Base-by-base conservation (phyloP, 2,113 vertebrate genomes). In the Eublepharis macularius region DNA sequence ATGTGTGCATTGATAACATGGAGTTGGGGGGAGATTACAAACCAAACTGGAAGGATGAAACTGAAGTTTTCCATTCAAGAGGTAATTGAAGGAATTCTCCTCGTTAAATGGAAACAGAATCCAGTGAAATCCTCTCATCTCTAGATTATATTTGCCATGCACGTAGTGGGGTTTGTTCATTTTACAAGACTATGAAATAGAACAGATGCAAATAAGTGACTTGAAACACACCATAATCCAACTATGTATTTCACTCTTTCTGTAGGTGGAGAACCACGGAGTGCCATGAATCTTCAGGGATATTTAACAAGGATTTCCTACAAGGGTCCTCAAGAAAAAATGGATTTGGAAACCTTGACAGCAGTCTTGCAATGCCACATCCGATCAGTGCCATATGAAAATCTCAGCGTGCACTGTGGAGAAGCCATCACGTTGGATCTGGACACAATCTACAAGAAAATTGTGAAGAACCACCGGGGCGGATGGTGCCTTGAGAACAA, bases 401-500 rank as follows among this genome's bases (percentile, higher is more conserved):
- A 98, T 88, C 96, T 98, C 88, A 97, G 96, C 89, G 95, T 98
- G 12, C 98, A 98, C 88, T 97, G 97, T 29, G 97, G 97, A 2
- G 96, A 97, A 88, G 39, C 21, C 69, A 96, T 95, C 78, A 86
- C 84, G 41, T 82, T 98, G 88, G 92, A 96, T 54, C 90, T 98
- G 39, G 89, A 97, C 63, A 49, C 70, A 0, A 87, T 89, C 82
- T 99, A 95, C 81, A 79, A 97, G 57, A 98, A 98, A 90, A 77
- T 98, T 11, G 97, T 98, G 83, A 95, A 86, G 88, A 95, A 76
- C 78, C 93, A 92, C 0, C 95, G 96, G 0, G 98, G 98, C 13
- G 98, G 98, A 2, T 98, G 97, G 97, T 98, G 98, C 92, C 93
- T 97, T 83, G 98, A 98, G 85, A 96, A 97, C 93, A 98, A 98